These are phyloP conservation scores for Erebia epiphron DNA, from an alignment of 2,888 invertebrate genomes.

Conservation along the genomic window DNA sequence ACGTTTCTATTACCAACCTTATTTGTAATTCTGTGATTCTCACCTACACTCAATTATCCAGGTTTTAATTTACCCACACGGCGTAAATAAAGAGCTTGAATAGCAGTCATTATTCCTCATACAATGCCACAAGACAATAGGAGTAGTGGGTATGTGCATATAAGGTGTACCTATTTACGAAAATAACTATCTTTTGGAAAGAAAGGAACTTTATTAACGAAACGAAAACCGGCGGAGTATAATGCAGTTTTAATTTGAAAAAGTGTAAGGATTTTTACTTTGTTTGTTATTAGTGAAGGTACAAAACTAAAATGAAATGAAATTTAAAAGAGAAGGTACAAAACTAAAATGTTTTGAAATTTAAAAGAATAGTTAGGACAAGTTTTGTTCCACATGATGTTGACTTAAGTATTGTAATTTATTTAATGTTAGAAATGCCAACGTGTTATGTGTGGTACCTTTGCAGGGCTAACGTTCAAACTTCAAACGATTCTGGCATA, in stretches of 20 bases:
- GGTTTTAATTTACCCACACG: conserved; percentile 27
- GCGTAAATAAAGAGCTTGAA: conserved; percentile 19
- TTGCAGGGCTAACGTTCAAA: no score
- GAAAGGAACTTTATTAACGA: conserved; percentile 16
- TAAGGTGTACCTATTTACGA: conserved; percentile 23
- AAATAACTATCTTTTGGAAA: conserved; percentile 24
- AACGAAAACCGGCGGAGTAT: conserved; percentile 13
- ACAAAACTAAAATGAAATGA: neutral
- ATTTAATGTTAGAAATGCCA: no score
- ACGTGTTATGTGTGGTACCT: no score
- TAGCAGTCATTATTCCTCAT: conserved; percentile 24
- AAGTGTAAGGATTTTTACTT: neutral
- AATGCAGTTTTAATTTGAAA: conserved; percentile 15
- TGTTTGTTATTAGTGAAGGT: neutral
- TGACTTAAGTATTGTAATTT: no score
- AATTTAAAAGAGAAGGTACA: neutral
- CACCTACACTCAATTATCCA: conserved; percentile 24
- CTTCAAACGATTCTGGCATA: no score
- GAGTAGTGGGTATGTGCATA: conserved; percentile 14
- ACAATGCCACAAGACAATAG: conserved; percentile 23
- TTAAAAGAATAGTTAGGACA: no score
- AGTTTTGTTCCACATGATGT: no score
- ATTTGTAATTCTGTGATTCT: neutral
- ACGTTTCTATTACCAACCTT: neutral
- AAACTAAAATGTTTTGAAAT: no score